Percentiles rank a stretch among this genome's conserved stretches.
Conservation (phyloP, 1,140 invertebrate genomes). For the Drosophila ercepeae region DNA sequence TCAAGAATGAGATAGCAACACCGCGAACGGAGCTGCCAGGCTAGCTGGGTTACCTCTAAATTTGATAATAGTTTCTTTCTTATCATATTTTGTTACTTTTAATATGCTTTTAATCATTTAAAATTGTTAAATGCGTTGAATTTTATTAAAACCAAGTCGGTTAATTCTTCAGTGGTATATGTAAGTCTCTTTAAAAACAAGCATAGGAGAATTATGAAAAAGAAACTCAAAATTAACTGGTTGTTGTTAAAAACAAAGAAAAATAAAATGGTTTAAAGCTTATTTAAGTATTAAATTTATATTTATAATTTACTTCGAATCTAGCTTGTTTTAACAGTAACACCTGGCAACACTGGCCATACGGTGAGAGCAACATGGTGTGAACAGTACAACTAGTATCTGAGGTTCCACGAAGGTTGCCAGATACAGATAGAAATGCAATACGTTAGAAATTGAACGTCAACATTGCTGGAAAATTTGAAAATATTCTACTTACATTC, state of each 20-base stretch:
- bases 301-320: not conserved
- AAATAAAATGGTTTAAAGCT: too few relatives aligned
- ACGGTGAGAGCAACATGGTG: constrained; percentile 65
- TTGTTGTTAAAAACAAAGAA: too few relatives aligned
- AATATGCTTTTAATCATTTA: too few relatives aligned
- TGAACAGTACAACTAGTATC: constrained; percentile 51
- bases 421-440: constrained; percentile 15
- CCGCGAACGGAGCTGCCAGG: not conserved
- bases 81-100: too few relatives aligned
- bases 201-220: too few relatives aligned
- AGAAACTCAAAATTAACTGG: too few relatives aligned
- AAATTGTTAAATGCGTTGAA: too few relatives aligned
- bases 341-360: not conserved
- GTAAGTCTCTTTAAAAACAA: too few relatives aligned
- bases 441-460: constrained; percentile 20
- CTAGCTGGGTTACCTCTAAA: not conserved
- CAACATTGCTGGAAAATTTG: not conserved
- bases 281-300: too few relatives aligned
- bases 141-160: too few relatives aligned
- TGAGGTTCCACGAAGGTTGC: constrained; percentile 31
- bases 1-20: constrained; percentile 41
- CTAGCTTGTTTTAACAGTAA: not conserved
- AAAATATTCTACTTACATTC: not conserved
- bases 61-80: not conserved
- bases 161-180: too few relatives aligned